These are phyloP conservation scores for Syrista parreyssii DNA, from an alignment of 2,888 invertebrate species.

Conservation along the genomic window DNA sequence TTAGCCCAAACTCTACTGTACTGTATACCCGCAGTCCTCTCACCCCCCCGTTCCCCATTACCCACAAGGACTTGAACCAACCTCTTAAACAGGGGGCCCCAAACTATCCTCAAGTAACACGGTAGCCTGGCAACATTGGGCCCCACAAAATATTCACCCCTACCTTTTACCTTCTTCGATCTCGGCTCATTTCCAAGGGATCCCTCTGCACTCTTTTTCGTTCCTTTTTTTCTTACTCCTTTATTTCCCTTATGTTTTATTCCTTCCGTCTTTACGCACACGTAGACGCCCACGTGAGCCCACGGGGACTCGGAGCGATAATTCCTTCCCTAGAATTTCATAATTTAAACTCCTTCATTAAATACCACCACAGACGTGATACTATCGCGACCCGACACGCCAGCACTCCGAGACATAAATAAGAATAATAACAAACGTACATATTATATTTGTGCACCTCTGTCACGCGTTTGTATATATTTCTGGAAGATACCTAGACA, in stretches of 20 bases:
- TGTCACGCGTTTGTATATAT: neutral
- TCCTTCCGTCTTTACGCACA: neutral
- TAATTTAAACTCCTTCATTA: neutral
- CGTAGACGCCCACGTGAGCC: neutral
- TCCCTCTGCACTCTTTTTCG: neutral
- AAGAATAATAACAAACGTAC: neutral
- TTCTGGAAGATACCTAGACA: neutral
- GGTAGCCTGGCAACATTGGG: neutral
- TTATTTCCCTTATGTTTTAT: neutral
- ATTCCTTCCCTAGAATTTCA: neutral
- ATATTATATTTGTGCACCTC: neutral
- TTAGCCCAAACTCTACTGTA: neutral
- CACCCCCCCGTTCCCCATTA: too few species aligned
- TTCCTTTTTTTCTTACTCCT: neutral
- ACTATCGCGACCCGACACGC: neutral
- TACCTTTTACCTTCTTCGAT: neutral
- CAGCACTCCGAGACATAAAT: neutral
- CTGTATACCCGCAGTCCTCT: neutral
- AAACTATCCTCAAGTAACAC: neutral
- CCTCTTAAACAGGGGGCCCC: neutral
- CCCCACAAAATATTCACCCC: neutral
- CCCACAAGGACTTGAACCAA: neutral
- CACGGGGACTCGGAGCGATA: neutral
- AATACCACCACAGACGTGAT: neutral
- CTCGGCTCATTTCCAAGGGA: neutral